phyloP scores from a whole-genome alignment of 2,888 invertebrate species.

The Xestobium rufovillosum region DNA sequence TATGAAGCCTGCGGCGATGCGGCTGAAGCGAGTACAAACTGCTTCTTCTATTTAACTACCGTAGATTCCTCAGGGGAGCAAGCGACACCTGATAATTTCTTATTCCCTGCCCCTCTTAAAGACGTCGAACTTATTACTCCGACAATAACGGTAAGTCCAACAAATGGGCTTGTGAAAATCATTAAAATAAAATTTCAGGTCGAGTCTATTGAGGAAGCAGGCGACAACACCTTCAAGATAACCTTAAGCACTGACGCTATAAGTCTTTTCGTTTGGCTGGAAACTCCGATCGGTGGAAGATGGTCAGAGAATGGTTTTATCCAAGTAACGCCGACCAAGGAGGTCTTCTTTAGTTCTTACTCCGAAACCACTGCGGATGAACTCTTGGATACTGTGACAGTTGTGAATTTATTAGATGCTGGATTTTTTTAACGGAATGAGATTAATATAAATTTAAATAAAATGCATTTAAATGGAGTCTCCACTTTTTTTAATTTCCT shows the following conservation, averaged over 20 bases:
- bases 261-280: conserved; percentile 65
- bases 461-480: no score
- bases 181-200: conserved; percentile 28
- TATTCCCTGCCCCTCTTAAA: conserved; percentile 57
- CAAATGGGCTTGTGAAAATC: no score
- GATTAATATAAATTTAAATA: no score
- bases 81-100: conserved; percentile 57
- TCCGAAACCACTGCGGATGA: conserved; percentile 21
- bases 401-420: conserved; percentile 30
- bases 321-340: conserved; percentile 28
- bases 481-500: no score
- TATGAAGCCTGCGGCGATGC: conserved; percentile 34
- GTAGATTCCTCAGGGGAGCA: conserved; percentile 39
- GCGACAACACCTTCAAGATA: conserved; percentile 32
- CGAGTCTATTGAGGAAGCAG: conserved; percentile 23
- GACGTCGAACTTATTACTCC: conserved; percentile 47
- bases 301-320: conserved; percentile 73
- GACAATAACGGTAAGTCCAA: conserved; percentile 47
- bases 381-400: conserved; percentile 28
- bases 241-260: conserved; percentile 46
- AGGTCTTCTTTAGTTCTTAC: conserved; percentile 29
- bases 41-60: conserved; percentile 47
- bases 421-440: conserved; percentile 15
- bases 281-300: conserved; percentile 49
- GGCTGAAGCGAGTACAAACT: conserved; percentile 34